Conservation (phyloP, 2,113 vertebrate species). For the Melospiza georgiana region DNA sequence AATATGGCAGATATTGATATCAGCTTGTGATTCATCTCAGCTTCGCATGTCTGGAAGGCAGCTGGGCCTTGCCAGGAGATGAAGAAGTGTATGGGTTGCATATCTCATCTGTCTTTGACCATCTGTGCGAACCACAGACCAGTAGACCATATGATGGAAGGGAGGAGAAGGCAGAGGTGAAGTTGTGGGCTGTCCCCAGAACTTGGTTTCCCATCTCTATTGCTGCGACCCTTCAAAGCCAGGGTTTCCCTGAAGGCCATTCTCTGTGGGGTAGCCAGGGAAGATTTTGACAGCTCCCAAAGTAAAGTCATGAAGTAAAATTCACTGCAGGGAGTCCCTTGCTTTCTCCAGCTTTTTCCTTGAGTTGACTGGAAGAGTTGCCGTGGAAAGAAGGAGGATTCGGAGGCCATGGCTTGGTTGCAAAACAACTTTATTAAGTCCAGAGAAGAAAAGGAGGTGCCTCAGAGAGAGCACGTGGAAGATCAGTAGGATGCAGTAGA, state of each 20-base stretch:
- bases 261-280: not conserved
- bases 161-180: not conserved
- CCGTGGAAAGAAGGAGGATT: not conserved
- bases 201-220: not conserved
- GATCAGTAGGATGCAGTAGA: not conserved
- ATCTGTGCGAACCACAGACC: not conserved
- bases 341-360: not conserved
- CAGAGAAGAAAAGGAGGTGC: not conserved
- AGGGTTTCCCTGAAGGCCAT: not conserved
- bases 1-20: not conserved
- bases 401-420: not conserved
- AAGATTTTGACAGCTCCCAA: not conserved
- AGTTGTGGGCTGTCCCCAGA: not conserved
- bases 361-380: not conserved
- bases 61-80: not conserved
- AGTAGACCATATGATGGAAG: not conserved
- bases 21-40: not conserved
- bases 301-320: not conserved
- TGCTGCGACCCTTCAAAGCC: not conserved
- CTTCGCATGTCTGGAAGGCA: not conserved
- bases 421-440: not conserved
- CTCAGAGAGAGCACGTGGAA: not conserved
- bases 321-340: not conserved
- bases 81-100: no score
- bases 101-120: not conserved